Evolutionary conservation across 2,113 vertebrate genomes (phyloP).

Genomic region (Circaetus gallicus): DNA sequence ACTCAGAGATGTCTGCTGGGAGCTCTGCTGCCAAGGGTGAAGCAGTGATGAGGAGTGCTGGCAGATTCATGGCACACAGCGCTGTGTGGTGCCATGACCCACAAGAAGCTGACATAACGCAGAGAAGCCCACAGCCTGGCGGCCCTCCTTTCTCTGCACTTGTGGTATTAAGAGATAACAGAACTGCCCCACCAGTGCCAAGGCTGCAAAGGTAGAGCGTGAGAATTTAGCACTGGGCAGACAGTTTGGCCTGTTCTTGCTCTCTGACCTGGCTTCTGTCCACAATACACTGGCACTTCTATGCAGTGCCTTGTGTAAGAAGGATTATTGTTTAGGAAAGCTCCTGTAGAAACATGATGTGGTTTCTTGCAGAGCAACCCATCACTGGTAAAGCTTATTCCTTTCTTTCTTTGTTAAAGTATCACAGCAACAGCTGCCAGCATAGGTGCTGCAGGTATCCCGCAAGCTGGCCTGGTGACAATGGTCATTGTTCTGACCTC

Average conservation of each 20-base stretch:
- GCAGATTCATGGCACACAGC: not conserved
- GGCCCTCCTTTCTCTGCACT: not conserved
- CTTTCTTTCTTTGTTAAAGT: slow-evolving; percentile 62
- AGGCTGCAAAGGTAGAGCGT: not conserved
- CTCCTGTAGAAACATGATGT: not conserved
- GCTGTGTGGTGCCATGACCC: not conserved
- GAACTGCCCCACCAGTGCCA: not conserved
- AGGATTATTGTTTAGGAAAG: not conserved
- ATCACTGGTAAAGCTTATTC: not conserved
- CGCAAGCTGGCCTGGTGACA: slow-evolving; percentile 94
- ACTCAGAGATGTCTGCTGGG: not conserved
- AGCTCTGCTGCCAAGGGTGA: not conserved
- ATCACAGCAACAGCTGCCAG: slow-evolving; percentile 98
- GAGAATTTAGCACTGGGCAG: not conserved
- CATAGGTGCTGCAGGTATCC: slow-evolving; percentile 96
- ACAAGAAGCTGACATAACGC: not conserved
- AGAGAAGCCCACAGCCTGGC: not conserved
- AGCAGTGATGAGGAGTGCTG: not conserved
- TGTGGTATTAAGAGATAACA: not conserved
- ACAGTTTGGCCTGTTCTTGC: not conserved
- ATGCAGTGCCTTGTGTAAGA: not conserved
- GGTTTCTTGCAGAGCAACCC: not conserved
- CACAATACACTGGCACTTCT: not conserved
- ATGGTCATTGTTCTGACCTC: slow-evolving; percentile 99
- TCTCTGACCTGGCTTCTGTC: not conserved